phyloP scores from a whole-genome alignment of 2,888 invertebrate genomes.

The Glaucopsyche alexis region DNA sequence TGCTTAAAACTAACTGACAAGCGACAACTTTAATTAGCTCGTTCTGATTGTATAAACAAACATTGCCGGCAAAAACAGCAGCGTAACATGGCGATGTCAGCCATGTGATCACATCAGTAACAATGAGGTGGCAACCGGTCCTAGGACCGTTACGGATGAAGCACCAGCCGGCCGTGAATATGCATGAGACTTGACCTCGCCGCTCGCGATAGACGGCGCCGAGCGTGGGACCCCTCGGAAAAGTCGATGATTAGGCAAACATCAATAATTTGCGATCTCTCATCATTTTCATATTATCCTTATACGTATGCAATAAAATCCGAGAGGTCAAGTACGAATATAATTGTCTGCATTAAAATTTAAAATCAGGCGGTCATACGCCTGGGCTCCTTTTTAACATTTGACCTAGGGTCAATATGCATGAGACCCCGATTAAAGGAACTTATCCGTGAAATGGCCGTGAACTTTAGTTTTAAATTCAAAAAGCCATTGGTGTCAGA shows the following conservation, averaged over 20 bases:
- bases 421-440: not conserved
- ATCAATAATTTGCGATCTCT: slow-evolving; percentile 17
- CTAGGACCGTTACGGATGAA: slow-evolving; percentile 76
- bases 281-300: not conserved
- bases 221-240: slow-evolving; percentile 65
- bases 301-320: not conserved
- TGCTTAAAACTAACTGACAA: not conserved
- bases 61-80: slow-evolving; percentile 35
- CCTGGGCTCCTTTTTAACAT: not conserved
- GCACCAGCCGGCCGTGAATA: slow-evolving; percentile 69
- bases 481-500: not conserved
- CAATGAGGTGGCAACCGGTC: slow-evolving; percentile 75
- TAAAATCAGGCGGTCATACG: too few species aligned
- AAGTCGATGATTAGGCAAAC: slow-evolving; percentile 53
- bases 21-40: not conserved
- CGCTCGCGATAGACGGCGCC: slow-evolving; percentile 71
- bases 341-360: not conserved
- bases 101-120: slow-evolving; percentile 63
- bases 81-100: slow-evolving; percentile 40
- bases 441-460: not conserved
- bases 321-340: not conserved
- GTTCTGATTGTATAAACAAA: not conserved
- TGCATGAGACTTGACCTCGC: slow-evolving; percentile 76
- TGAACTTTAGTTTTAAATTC: not conserved
- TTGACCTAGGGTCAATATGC: slow-evolving; percentile 7